Conservation (phyloP, 2,888 invertebrate genomes). For the Perizoma flavofasciatum region DNA sequence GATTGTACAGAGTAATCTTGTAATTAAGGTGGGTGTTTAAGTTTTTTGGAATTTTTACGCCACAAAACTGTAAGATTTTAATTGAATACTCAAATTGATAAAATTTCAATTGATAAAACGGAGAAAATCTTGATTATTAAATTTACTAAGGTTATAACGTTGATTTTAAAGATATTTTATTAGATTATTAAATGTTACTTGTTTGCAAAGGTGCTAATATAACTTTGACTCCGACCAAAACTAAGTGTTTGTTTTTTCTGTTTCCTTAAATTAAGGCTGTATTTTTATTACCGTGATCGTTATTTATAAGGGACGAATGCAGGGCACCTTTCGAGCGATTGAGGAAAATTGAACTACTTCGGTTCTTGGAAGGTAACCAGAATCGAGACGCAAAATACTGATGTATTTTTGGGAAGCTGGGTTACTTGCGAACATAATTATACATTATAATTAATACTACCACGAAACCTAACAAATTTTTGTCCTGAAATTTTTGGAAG, state of each 20-base stretch:
- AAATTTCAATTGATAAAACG: too few relatives aligned
- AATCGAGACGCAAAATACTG: conserved; percentile 9
- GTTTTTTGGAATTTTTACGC: too few relatives aligned
- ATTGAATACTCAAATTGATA: too few relatives aligned
- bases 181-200: conserved; percentile 1
- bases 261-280: conserved; percentile 16
- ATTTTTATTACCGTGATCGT: conserved; percentile 24
- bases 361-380: conserved; percentile 21
- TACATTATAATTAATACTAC: too few relatives aligned
- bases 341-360: conserved; percentile 28
- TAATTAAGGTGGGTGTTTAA: too few relatives aligned
- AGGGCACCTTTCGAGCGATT: conserved; percentile 31
- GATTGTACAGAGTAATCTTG: too few relatives aligned
- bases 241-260: conserved; percentile 29
- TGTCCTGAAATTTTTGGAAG: too few relatives aligned
- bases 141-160: too few relatives aligned
- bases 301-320: conserved; percentile 24
- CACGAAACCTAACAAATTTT: too few relatives aligned
- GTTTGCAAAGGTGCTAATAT: conserved; percentile 28
- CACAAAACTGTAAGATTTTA: too few relatives aligned
- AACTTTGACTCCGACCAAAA: conserved; percentile 21
- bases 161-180: neutral
- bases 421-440: neutral
- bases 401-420: conserved; percentile 9
- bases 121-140: neutral